Percentiles rank a stretch among this genome's conserved stretches.
These are phyloP conservation scores for Poecilia velifera DNA, from an alignment of 2,797 vertebrate genomes.

Conservation along the genomic window DNA sequence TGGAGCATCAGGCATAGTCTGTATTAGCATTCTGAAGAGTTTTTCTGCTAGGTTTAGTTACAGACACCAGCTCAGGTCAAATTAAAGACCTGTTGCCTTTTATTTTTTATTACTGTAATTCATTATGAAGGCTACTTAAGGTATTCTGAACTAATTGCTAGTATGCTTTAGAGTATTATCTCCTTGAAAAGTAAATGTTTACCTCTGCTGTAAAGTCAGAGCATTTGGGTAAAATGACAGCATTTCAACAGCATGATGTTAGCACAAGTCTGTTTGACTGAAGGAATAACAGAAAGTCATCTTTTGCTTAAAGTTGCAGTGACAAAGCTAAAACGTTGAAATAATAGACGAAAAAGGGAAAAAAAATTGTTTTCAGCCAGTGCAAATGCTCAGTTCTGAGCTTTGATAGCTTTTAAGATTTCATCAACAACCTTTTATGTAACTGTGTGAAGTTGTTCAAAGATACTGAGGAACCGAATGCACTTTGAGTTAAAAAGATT, in stretches of 20 bases:
- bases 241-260: background rate
- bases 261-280: background rate
- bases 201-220: background rate
- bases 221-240: background rate
- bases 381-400: background rate
- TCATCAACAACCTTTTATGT: slow-evolving; percentile 8
- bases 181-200: background rate
- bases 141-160: background rate
- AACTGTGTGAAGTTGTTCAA: background rate
- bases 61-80: background rate
- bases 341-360: background rate
- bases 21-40: background rate
- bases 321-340: background rate
- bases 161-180: background rate
- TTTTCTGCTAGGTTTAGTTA: background rate
- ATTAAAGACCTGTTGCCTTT: background rate
- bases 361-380: background rate
- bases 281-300: background rate
- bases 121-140: background rate
- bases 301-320: background rate
- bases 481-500: slow-evolving; percentile 9
- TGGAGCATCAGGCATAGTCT: background rate
- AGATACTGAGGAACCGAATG: background rate
- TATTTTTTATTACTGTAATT: background rate
- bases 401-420: slow-evolving; percentile 8